Evolutionary conservation across 2,797 vertebrate species (phyloP), one percentile per base, ranked within the genome.

Genomic region (Ambastaia sidthimunki): DNA sequence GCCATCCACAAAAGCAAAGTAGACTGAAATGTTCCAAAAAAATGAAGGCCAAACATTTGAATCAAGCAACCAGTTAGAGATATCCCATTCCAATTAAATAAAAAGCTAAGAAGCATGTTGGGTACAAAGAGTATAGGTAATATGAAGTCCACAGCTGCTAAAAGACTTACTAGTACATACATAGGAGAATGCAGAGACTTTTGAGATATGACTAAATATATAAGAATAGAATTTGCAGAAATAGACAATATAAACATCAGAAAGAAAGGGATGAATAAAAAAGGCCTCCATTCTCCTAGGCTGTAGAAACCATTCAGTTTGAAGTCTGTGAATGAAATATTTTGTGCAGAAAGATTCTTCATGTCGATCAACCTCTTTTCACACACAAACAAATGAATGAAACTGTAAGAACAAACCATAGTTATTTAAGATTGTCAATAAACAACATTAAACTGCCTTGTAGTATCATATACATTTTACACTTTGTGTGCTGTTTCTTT

Each of bases 1-100:
- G 91, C 89, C 93, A 94, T 94, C 80, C 88, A 91, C 0, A 94
- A 84, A 37, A 94, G 85, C 4, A 94, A 11, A 0, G 91, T 91
- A 9, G 92, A 90, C 83, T 94, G 93, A 80, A 90, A 90, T 0
- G 86, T n/a, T n/a, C 80, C 86, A 0, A 86, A 0, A 0, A 85
- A 71, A 54, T 91, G 87, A 4, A 89, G 1, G 0, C 76, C 80
- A 0, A 81, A 47, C 80, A 92, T 90, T 82, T 92, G 91, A 16
- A 81, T 37, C 23, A 92, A 82, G 21, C 91, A 92, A 41, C 86
- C 82, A 0, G 6, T 54, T 18, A 89, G 67, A 78, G 89, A 90
- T 72, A 90, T 87, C 0, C 78, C 74, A 31, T 75, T 88, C 85
- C 81, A 83, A 72, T 59, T 80, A 2, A 86, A 81, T 80, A 92